These are phyloP conservation scores for Ispidina lecontei DNA, from an alignment of 2,797 vertebrate species.

Conservation along the genomic window DNA sequence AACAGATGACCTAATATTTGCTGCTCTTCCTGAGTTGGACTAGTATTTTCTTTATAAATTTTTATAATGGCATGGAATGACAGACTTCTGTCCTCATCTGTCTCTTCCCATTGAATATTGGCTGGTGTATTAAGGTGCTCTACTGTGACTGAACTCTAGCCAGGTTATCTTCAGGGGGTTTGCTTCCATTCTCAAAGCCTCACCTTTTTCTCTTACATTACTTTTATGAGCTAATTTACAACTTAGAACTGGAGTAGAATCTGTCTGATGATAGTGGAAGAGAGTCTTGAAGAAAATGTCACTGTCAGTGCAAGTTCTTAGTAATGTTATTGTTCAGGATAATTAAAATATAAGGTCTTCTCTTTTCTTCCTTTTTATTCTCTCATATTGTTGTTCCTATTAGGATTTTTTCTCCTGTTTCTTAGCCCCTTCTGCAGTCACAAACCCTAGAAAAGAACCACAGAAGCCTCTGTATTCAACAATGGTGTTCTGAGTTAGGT, in stretches of 20 bases:
- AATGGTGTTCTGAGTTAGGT: background rate
- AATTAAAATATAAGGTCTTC: background rate
- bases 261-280: background rate
- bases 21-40: background rate
- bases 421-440: background rate
- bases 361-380: background rate
- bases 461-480: background rate
- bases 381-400: accelerated
- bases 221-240: background rate
- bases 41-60: background rate
- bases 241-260: background rate
- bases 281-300: background rate
- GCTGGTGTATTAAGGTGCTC: background rate
- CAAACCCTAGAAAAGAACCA: background rate
- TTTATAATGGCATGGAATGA: background rate
- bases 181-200: background rate
- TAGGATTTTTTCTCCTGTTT: background rate
- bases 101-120: background rate
- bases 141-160: background rate
- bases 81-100: background rate
- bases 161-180: background rate
- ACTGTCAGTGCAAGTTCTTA: background rate
- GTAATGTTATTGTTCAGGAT: background rate
- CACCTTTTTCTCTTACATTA: background rate
- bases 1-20: background rate